Percentiles rank a stretch among this genome's conserved stretches.
Conservation (phyloP, 2,797 vertebrate genomes). For the Propithecus deckenii region DNA sequence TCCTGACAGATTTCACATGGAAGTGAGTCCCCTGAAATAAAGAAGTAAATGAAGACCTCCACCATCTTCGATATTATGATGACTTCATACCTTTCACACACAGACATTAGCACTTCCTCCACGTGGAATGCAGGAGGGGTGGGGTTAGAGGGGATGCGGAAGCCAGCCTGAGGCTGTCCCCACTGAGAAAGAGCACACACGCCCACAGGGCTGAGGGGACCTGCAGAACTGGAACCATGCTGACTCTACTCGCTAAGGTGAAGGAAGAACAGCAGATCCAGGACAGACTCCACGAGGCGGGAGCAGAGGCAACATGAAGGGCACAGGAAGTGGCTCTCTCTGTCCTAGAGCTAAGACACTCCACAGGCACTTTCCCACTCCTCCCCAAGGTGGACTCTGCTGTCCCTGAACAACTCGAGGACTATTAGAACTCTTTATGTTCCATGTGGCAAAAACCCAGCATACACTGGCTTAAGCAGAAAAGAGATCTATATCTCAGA, state of each 20-base stretch:
- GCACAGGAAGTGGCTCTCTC: neutral
- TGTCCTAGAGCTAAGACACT: neutral
- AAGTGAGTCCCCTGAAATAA: neutral
- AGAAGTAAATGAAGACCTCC: neutral
- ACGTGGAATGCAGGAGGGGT: neutral
- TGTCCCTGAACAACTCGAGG: neutral
- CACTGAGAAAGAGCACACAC: neutral
- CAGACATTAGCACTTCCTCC: neutral
- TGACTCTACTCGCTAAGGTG: neutral
- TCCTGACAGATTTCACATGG: neutral
- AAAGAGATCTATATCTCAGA: neutral
- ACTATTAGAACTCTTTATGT: neutral
- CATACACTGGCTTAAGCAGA: neutral
- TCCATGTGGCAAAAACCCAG: neutral
- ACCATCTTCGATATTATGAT: rapidly evolving
- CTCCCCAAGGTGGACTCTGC: neutral
- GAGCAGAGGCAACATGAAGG: neutral
- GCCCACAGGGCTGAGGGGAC: neutral
- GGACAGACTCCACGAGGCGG: neutral
- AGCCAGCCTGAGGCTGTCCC: neutral
- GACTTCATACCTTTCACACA: neutral
- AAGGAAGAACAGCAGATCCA: neutral
- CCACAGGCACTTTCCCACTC: too few relatives aligned
- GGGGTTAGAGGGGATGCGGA: too few relatives aligned
- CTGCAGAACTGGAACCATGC: too few relatives aligned